Evolutionary conservation across 2,888 invertebrate genomes (phyloP).

Genomic region (Mythimna impura): DNA sequence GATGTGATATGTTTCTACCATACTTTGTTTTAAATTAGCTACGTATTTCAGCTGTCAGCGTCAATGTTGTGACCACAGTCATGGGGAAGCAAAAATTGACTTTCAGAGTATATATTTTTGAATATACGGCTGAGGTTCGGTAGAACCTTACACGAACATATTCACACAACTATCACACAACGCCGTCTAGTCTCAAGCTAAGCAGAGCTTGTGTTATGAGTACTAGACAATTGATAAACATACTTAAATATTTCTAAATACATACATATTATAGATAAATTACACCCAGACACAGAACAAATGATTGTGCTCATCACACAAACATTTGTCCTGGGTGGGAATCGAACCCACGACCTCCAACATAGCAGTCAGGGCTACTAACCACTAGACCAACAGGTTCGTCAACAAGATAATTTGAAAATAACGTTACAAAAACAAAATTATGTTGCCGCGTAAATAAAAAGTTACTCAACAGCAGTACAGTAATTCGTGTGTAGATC

Average conservation of each 20-base stretch:
- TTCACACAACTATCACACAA: too few relatives aligned
- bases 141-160: neutral
- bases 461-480: neutral
- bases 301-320: too few relatives aligned
- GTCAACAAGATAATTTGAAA: neutral
- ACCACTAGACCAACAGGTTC: too few relatives aligned
- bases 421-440: neutral
- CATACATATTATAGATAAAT: too few relatives aligned
- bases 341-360: too few relatives aligned
- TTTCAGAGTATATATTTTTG: neutral
- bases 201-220: too few relatives aligned
- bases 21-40: slow-evolving; percentile 34
- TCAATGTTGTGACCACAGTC: slow-evolving; percentile 18
- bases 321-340: too few relatives aligned
- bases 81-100: neutral
- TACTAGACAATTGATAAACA: too few relatives aligned
- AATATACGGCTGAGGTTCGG: neutral
- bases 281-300: too few relatives aligned
- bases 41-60: slow-evolving; percentile 37
- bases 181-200: too few relatives aligned
- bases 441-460: neutral
- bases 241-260: too few relatives aligned
- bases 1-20: neutral
- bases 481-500: neutral
- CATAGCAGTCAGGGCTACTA: too few relatives aligned